phyloP scores from a whole-genome alignment of 2,888 invertebrate genomes.

The Eudemis profundana region DNA sequence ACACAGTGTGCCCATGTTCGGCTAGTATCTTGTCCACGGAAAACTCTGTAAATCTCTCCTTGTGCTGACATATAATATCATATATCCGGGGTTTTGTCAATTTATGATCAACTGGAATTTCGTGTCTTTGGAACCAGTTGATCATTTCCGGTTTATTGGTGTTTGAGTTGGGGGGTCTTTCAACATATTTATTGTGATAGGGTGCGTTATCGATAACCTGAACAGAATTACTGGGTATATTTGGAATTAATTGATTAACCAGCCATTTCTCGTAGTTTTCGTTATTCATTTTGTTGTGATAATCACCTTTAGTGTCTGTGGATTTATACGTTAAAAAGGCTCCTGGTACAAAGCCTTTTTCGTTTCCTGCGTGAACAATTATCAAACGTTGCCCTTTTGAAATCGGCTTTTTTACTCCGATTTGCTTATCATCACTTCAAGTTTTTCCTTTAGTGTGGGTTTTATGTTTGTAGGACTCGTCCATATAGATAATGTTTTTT shows the following conservation, averaged over 20 bases:
- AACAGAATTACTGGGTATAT: too few relatives aligned
- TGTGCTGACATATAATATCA: not conserved
- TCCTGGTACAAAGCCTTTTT: not conserved
- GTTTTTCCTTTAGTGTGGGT: not conserved
- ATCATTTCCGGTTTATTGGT: conserved; percentile 3
- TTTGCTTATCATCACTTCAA: not conserved
- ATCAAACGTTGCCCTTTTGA: too few relatives aligned
- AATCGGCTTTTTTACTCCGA: too few relatives aligned
- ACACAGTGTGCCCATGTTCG: conserved; percentile 41
- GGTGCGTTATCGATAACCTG: too few relatives aligned
- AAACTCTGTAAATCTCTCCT: conserved; percentile 13
- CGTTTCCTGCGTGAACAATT: too few relatives aligned
- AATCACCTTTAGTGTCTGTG: conserved; percentile 29
- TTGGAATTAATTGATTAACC: conserved; percentile 33
- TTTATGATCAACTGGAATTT: conserved; percentile 4
- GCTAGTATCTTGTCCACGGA: conserved; percentile 2
- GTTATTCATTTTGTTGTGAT: conserved; percentile 32
- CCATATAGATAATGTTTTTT: not conserved
- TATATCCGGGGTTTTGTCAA: conserved; percentile 1
- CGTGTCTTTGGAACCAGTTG: conserved; percentile 2
- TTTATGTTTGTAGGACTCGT: not conserved
- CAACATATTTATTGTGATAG: not conserved
- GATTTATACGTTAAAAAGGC: not conserved
- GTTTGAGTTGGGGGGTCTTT: not conserved
- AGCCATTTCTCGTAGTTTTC: too few relatives aligned